Conservation (phyloP, 2,113 vertebrate species). For the Oryzias melastigma region DNA sequence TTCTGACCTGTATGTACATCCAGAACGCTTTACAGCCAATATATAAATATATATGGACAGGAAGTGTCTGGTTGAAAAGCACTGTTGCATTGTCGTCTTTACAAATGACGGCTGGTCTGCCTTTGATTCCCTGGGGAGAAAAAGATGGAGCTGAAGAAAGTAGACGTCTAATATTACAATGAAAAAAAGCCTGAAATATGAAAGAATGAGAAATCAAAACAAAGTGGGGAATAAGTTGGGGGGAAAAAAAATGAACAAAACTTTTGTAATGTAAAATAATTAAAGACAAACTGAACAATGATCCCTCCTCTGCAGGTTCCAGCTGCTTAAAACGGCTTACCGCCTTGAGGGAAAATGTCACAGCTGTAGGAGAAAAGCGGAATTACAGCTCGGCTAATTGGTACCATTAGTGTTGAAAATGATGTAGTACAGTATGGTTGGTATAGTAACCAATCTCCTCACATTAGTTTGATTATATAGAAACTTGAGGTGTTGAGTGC, state of each 20-base stretch:
- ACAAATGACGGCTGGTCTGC: slow-evolving; percentile 2
- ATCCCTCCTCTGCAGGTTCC: background rate
- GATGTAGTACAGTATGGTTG: background rate
- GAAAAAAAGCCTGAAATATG: too few relatives aligned
- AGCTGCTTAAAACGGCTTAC: background rate
- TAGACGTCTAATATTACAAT: background rate
- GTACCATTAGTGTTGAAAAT: background rate
- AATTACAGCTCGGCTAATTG: slow-evolving; percentile 11
- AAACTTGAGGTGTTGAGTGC: background rate
- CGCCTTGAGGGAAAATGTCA: background rate
- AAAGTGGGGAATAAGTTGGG: background rate
- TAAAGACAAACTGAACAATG: background rate
- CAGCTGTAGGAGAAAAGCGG: slow-evolving; percentile 9
- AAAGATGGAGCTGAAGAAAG: slow-evolving; percentile 7
- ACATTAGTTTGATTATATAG: background rate
- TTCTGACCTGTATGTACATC: too few relatives aligned
- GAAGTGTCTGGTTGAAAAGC: background rate
- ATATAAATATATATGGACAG: background rate
- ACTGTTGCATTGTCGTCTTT: slow-evolving; percentile 3
- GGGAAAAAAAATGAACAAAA: background rate
- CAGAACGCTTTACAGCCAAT: too few relatives aligned
- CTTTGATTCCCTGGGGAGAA: slow-evolving; percentile 7
- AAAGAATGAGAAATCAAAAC: background rate
- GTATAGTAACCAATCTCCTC: background rate
- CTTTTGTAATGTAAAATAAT: background rate